Evolutionary conservation across 2,113 vertebrate genomes (phyloP), one percentile per base, ranked within the genome.

Genomic region (Myocastor coypus): DNA sequence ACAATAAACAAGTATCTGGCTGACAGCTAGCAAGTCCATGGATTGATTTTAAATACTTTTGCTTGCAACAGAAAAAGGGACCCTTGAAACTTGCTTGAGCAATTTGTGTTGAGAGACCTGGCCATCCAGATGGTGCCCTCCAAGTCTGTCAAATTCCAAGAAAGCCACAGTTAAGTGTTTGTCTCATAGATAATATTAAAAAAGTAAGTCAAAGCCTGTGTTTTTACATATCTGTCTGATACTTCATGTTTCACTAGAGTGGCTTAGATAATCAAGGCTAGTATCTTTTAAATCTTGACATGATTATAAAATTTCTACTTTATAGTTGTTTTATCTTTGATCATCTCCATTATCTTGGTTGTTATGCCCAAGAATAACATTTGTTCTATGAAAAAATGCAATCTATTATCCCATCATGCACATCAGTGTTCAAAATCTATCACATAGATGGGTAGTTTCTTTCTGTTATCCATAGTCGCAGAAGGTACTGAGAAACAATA

Each of bases 101-200:
- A 57, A 89, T 88, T 80, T 92, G 83, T 93, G 89, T 87, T 42
- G 82, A 69, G 46, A 96, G 89, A 90, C 83, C 28, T 85, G 50
- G 73, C 86, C 89, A 91, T 34, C 59, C 68, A 82, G 81, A 83
- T 57, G 88, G 92, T 28, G n/a, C 7, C 40, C 66, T 96, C 80
- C 42, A 96, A 92, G 63, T 80, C 85, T 86, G 94, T 87, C 86
- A 69, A 97, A 92, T 83, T 88, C 19, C 91, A 92, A 95, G 66
- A 96, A 84, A 94, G 34, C 32, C 59, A 89, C 75, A 84, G 89
- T 30, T 87, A 73, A 83, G 34, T 40, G 46, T 92, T 91, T 87
- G 89, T 84, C 86, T 93, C 42, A 87, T 12, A 40, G 82, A 7
- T 55, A 19, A 26, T 26, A 85, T 52, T 68, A 61, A 90, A 94